phyloP scores from a whole-genome alignment of 2,113 vertebrate species.

The Kobus ellipsiprymnus region DNA sequence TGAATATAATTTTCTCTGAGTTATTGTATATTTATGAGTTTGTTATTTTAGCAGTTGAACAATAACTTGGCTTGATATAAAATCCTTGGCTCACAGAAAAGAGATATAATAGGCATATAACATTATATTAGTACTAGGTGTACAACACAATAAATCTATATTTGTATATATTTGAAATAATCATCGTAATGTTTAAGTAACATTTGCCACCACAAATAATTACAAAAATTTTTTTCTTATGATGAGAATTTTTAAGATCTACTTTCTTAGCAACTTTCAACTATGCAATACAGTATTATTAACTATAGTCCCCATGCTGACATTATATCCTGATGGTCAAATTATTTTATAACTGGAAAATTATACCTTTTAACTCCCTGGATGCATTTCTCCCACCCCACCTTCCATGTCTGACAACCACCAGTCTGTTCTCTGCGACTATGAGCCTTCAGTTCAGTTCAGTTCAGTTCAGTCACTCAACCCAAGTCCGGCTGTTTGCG shows the following conservation, averaged over 20 bases:
- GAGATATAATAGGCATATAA: neutral
- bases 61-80: neutral
- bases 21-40: neutral
- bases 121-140: neutral
- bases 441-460: neutral
- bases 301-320: neutral
- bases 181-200: neutral
- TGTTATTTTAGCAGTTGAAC: neutral
- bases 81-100: neutral
- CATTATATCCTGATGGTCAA: neutral
- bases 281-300: neutral
- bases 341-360: neutral
- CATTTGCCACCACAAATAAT: too few relatives aligned
- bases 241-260: neutral
- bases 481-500: too few relatives aligned
- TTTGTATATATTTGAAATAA: neutral
- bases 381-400: neutral
- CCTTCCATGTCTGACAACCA: neutral
- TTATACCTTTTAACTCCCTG: neutral
- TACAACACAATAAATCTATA: neutral
- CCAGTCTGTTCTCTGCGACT: neutral
- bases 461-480: too few relatives aligned
- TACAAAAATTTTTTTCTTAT: neutral
- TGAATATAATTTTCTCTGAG: neutral
- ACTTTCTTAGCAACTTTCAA: neutral